Evolutionary conservation across 2,888 invertebrate genomes (phyloP).

Genomic region (Brachyptera risi): DNA sequence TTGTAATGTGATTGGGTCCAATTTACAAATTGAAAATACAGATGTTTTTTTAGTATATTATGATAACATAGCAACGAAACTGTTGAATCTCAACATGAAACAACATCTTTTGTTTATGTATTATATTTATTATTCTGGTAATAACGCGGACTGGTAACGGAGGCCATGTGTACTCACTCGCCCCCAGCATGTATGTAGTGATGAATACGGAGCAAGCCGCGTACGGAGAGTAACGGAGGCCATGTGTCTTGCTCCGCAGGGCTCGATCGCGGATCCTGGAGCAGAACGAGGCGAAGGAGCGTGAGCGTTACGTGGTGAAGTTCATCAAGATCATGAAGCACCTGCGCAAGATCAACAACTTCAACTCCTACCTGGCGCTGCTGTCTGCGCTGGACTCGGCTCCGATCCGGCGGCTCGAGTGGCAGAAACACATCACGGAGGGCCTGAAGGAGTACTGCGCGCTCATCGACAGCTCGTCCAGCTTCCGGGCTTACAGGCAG

Average conservation of each 20-base stretch:
- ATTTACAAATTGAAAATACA: too few species aligned
- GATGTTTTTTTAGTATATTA: too few species aligned
- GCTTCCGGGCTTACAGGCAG: conserved; percentile 94
- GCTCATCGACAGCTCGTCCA: conserved; percentile 95
- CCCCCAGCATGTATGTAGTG: too few species aligned
- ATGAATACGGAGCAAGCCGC: too few species aligned
- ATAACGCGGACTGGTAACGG: too few species aligned
- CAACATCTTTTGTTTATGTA: too few species aligned
- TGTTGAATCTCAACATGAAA: too few species aligned
- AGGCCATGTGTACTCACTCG: too few species aligned
- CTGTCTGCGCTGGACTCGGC: conserved; percentile 96
- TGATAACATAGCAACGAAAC: too few species aligned
- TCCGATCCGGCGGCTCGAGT: conserved; percentile 86
- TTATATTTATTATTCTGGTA: too few species aligned
- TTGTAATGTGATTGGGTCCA: too few species aligned
- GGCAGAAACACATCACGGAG: conserved; percentile 89
- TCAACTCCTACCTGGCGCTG: conserved; percentile 95
- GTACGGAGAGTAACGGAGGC: too few species aligned
- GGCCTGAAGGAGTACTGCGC: conserved; percentile 91
- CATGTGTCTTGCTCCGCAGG: conserved; percentile 49
- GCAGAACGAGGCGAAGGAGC: conserved; percentile 87
- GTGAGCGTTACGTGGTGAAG: conserved; percentile 91
- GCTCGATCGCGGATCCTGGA: conserved; percentile 90
- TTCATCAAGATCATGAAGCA: conserved; percentile 99
- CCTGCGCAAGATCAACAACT: conserved; percentile 94